These are phyloP conservation scores for Cryptoblepharus egeriae DNA, from an alignment of 2,797 vertebrate species.

Conservation along the genomic window DNA sequence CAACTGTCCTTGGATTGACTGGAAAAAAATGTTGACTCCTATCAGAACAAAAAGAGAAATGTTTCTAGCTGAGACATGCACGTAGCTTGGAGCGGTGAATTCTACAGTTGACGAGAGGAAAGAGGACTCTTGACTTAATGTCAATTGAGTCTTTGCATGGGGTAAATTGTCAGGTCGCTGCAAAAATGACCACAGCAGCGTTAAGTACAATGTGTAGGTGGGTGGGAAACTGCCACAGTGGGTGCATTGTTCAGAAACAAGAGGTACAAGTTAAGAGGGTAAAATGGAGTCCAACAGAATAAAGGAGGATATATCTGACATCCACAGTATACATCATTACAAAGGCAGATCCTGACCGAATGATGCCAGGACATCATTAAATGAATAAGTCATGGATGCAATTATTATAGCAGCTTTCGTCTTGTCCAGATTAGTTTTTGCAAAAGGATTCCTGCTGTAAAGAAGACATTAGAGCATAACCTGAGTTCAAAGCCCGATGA, in stretches of 20 bases:
- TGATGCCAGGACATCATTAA: neutral
- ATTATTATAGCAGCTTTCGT: neutral
- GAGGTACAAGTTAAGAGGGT: neutral
- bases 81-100: neutral
- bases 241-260: constrained; percentile 3
- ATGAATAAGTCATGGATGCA: neutral
- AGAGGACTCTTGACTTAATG: neutral
- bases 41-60: neutral
- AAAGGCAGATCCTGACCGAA: neutral
- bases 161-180: neutral
- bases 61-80: neutral
- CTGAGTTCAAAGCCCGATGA: neutral
- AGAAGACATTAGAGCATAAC: neutral
- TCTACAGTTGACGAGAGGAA: neutral
- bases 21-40: neutral
- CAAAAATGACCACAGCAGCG: neutral
- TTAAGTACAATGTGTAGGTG: neutral
- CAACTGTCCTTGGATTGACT: neutral
- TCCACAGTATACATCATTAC: neutral
- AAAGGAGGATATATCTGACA: neutral
- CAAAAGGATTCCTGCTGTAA: neutral
- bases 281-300: neutral
- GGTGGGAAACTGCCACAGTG: constrained; percentile 1
- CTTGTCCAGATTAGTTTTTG: neutral
- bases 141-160: neutral